Base-by-base conservation (phyloP, 2,888 invertebrate genomes). In the Stratiomys singularior region DNA sequence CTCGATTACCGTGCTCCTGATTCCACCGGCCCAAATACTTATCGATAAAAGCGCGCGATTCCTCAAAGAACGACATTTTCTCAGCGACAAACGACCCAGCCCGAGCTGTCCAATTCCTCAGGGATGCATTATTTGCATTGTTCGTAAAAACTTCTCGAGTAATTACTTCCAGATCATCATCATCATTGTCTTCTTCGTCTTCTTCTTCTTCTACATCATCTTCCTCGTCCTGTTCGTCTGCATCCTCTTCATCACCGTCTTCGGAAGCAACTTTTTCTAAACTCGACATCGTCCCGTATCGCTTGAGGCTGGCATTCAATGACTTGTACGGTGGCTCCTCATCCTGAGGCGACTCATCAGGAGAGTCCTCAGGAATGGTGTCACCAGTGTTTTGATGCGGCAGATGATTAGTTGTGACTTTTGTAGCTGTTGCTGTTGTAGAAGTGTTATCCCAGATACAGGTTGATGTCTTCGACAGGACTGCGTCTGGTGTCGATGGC, bases 61-160 rank as follows among this genome's bases (percentile, higher is more conserved):
- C 90, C 83, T 93, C 92, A 80, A 93, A 89, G 78, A 92, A 89
- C 1, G 91, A 89, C 90, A 95, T 94, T 85, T 95, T 95, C 82
- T 94, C 94, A 3, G 93, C 93, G 4, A 95, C 94, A 84, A 92
- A 95, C 46, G 91, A 92, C 0, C 95, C 94, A 5, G 95, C 94
- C 79, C 93, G 89, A 7, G 93, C 92, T 0, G 95, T 94, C 94
- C 95, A 95, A 15, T 92, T 93, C 87, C 81, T 52, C 30, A 80
- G 76, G 2, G 81, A 71, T 21, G 81, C 66, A n/a, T 79, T 79
- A 11, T 78, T 66, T 63, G 76, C 76, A 11, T 78, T 64, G 21
- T 79, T 78, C 18, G 15, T 30, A 11, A 30, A 79, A 25, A 82
- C 77, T n/a, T 79, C 79, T 23, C 47, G 25, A 0, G 52, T 80